Evolutionary conservation across 1,140 invertebrate species (phyloP), one percentile per base, ranked within the genome.

Genomic region (Leptoteleia sp.): DNA sequence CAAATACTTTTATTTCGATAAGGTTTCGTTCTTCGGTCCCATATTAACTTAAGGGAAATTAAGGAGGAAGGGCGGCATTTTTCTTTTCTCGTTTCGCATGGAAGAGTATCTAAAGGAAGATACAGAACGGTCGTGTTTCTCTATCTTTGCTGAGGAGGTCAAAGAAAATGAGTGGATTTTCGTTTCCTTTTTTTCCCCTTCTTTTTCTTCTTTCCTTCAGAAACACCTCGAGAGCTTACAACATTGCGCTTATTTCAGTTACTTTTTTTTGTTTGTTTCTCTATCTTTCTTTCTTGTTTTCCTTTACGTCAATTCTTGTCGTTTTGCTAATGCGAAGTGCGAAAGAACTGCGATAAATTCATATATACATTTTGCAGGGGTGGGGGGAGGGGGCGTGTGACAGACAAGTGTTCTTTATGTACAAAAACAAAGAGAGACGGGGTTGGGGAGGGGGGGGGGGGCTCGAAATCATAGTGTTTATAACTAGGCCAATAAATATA

Each of bases 81-180:
- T n/a, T n/a, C n/a, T n/a, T n/a, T n/a, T n/a, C 6, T 17, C 3
- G 33, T 47, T 61, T 47, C 3, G 6, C 9, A 19, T 72, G 76
- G 76, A 78, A 78, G 76, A 78, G 37, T 61, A 25, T 33, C 61
- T 27, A 72, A 67, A 62, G 76, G 76, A 78, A 78, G 76, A 68
- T 78, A 72, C 61, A 54, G 61, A 78, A 71, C 38, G 27, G 45
- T 57, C 40, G 33, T 57, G 33, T 52, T 42, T 52, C 37, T 65
- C 43, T 29, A 27, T 15, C 12, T 3, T 25, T 47, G 22, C 29
- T 4, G 35, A 17, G 19, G 27, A 35, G n/a, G n/a, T n/a, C 1
- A 31, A 52, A 29, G 29, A 37, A 50, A 15, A 45, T 33, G 15
- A 37, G 67, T 62, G 67, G 55, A 55, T 68, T 52, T 25, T n/a